A percentile compares a stretch with the other conserved stretches of the same genome.
Conservation (phyloP, 2,888 invertebrate species). For the Ophraella communa region DNA sequence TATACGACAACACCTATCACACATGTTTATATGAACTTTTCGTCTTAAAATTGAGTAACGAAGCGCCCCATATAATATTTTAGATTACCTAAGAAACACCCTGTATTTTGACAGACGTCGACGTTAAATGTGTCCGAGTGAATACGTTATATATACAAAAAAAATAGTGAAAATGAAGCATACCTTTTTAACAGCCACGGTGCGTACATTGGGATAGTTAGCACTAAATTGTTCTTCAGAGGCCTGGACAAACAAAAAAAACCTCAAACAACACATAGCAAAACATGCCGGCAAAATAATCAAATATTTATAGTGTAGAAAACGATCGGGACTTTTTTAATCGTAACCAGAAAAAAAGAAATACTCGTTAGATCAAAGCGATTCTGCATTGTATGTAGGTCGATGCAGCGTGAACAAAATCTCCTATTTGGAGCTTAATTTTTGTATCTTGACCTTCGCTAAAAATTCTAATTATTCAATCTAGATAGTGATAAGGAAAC, state of each 20-base stretch:
- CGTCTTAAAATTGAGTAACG: too few species aligned
- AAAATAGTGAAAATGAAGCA: constrained; percentile 23
- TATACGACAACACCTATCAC: too few species aligned
- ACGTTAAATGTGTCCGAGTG: too few species aligned
- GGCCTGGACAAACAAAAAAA: constrained; percentile 64
- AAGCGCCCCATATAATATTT: too few species aligned
- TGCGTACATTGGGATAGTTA: constrained; percentile 79
- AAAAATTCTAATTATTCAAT: constrained; percentile 48
- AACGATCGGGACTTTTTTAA: background rate
- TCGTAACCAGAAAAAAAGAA: constrained; percentile 28
- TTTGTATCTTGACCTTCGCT: constrained; percentile 27
- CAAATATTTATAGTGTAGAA: constrained; percentile 19
- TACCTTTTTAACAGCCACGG: constrained; percentile 86
- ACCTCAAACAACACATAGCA: constrained; percentile 51
- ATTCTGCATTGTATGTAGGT: background rate
- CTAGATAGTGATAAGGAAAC: constrained; percentile 48
- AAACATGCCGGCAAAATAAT: constrained; percentile 40
- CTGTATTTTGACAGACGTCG: too few species aligned
- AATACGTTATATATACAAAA: background rate
- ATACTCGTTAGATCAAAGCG: constrained; percentile 20
- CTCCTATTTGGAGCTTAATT: constrained; percentile 25
- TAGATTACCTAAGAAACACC: too few species aligned
- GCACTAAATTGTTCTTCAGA: constrained; percentile 72
- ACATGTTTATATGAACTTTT: too few species aligned
- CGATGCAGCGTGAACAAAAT: constrained; percentile 20